phyloP scores from a whole-genome alignment of 2,888 invertebrate species.

The Apantesis nais region DNA sequence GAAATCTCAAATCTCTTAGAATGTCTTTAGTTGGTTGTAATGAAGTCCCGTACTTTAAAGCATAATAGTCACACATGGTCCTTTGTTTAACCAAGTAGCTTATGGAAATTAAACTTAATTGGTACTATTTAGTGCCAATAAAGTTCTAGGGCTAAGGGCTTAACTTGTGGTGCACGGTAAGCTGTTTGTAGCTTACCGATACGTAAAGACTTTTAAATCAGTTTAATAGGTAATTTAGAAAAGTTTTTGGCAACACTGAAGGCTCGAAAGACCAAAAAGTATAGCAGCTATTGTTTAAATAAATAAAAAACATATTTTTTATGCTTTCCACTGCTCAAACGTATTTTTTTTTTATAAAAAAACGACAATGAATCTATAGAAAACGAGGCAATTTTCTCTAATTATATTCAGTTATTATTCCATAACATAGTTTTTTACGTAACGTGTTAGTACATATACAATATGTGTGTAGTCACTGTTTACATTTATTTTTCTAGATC shows the following conservation, averaged over 20 bases:
- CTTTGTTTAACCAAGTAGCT: neutral
- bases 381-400: neutral
- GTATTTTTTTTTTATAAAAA: too few relatives aligned
- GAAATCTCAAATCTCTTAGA: constrained; percentile 37
- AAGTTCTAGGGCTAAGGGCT: too few relatives aligned
- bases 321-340: neutral
- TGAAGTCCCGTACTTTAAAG: constrained; percentile 32
- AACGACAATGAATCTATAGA: too few relatives aligned
- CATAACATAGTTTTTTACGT: neutral
- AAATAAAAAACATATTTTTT: neutral
- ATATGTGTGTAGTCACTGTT: neutral
- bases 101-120: constrained; percentile 6
- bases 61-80: constrained; percentile 1
- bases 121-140: neutral
- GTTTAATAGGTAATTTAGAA: neutral
- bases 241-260: neutral
- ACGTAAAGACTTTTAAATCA: neutral
- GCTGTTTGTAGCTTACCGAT: neutral
- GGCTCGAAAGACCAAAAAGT: neutral
- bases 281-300: neutral
- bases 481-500: constrained; percentile 2
- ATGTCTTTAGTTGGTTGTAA: constrained; percentile 1
- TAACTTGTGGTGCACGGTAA: neutral
- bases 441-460: neutral
- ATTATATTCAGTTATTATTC: constrained; percentile 4